Percentiles rank a stretch among this genome's conserved stretches.
These are phyloP conservation scores for Cheracebus regulus DNA, from an alignment of 2,797 vertebrate species.

Conservation along the genomic window DNA sequence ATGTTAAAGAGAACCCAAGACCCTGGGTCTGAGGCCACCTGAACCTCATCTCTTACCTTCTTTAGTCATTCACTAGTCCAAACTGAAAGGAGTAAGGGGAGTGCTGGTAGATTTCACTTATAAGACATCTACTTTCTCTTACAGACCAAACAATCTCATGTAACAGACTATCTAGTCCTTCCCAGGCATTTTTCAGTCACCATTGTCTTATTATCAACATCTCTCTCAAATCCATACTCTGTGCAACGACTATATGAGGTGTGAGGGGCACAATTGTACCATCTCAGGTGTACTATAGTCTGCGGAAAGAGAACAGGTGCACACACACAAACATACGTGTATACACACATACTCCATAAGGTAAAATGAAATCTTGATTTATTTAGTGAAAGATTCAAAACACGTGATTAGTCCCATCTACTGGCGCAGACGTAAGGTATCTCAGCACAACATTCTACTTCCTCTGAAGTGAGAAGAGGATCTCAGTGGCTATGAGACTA, in stretches of 20 bases:
- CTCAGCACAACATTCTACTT: background rate
- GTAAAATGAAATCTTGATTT: background rate
- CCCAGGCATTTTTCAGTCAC: background rate
- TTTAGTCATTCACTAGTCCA: background rate
- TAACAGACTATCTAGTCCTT: background rate
- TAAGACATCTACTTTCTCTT: background rate
- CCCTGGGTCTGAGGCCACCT: background rate
- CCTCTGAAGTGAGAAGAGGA: background rate
- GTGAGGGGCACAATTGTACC: background rate
- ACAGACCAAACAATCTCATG: background rate
- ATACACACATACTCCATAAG: background rate
- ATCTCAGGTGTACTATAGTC: background rate
- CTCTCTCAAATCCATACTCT: background rate
- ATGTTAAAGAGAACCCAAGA: background rate
- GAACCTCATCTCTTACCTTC: background rate
- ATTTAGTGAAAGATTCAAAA: background rate
- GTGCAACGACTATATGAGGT: background rate
- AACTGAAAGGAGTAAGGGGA: background rate
- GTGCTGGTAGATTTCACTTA: background rate
- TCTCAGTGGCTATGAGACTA: background rate
- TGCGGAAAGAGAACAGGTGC: background rate
- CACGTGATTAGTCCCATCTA: background rate
- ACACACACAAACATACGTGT: background rate
- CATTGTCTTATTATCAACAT: background rate
- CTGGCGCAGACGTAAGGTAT: background rate